Percentiles rank a stretch among this genome's conserved stretches.
Conservation (phyloP, 2,888 invertebrate species). For the Sinotaia quadrata region DNA sequence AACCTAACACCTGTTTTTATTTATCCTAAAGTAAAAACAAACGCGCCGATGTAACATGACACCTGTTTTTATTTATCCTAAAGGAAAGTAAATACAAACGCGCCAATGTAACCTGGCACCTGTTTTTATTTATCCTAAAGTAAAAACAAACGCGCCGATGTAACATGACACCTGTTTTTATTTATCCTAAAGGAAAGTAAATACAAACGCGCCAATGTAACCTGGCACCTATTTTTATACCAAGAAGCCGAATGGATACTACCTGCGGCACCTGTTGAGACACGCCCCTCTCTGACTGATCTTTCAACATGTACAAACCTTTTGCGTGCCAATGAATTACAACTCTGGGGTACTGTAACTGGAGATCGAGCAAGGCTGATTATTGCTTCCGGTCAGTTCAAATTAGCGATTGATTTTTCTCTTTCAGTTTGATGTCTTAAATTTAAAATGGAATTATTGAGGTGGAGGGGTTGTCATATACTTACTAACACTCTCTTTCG, state of each 20-base stretch:
- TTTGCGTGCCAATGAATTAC: conserved; percentile 30
- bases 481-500: no score
- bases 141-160: no score
- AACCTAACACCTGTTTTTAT: no score
- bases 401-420: no score
- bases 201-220: conserved; percentile 52
- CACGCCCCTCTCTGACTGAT: conserved; percentile 46
- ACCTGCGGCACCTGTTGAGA: conserved; percentile 51
- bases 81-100: no score
- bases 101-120: no score
- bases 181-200: conserved; percentile 39
- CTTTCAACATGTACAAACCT: conserved; percentile 28
- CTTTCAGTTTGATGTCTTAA: no score
- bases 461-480: no score
- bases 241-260: conserved; percentile 49
- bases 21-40: background rate
- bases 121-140: no score
- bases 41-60: background rate
- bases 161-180: no score
- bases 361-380: conserved; percentile 47
- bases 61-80: background rate
- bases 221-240: conserved; percentile 51
- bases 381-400: conserved; percentile 46
- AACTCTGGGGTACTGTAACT: conserved; percentile 51
- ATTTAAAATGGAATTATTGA: no score